Evolutionary conservation across 2,797 vertebrate species (phyloP), one percentile per base, ranked within the genome.

Genomic region (Aythya fuligula): DNA sequence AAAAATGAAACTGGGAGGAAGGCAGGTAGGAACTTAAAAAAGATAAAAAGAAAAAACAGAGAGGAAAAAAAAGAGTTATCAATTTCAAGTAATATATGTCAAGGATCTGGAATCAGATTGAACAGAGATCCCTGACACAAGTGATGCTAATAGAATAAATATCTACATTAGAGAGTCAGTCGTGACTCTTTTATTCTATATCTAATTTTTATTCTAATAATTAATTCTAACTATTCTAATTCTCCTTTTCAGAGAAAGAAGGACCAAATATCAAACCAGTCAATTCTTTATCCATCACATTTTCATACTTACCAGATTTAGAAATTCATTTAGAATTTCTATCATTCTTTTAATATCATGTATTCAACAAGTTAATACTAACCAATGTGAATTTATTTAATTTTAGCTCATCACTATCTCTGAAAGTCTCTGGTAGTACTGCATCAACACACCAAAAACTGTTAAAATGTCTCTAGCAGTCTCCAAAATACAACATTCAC

Each of bases 131-230:
- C 49, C 70, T 49, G 58, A 32, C 64, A 61, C 2, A 45, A 81
- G 16, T 22, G 25, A 19, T 7, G 57, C 13, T 34, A 80, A 61
- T 0, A 72, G 10, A 65, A 84, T 2, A 49, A 85, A 77, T 47
- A 71, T 2, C 30, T 45, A 5, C 0, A 38, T 1, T 12, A 11
- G 6, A 58, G n/a, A 5, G 1, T 17, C 56, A 18, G 5, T 38
- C 86, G 71, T 27, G 62, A 58, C 10, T 51, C 2, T 53, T 58
- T 58, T 71, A 62, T 56, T 9, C 19, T n/a, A 25, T 56, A 45
- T 49, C 13, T 25, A 13, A 25, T 49, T 49, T 49, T 49, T 25
- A 49, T 49, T 49, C 47, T 49, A 49, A 49, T 49, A 49, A 49
- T 49, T 49, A 24, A 49, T 49, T 49, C 12, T 7, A 49, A 49